Conservation (phyloP, 2,888 invertebrate species). For the Notodonta ziczac region DNA sequence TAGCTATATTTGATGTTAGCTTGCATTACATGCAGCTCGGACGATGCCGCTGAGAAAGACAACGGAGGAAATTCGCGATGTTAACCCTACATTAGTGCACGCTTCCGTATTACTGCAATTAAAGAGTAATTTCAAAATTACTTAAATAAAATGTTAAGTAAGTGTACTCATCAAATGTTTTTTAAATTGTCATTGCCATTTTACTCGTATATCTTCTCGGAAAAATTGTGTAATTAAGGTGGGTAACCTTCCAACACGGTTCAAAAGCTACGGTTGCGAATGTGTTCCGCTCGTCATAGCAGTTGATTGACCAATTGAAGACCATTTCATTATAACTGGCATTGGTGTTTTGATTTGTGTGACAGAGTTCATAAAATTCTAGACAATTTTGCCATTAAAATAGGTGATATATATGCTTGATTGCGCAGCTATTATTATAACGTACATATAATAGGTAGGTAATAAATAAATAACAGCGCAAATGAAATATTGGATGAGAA, state of each 20-base stretch:
- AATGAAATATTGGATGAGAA: too few relatives aligned
- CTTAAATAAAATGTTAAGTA: constrained; percentile 19
- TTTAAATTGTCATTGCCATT: constrained; percentile 14
- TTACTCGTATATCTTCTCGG: constrained; percentile 28
- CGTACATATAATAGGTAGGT: too few relatives aligned
- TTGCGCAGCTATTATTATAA: constrained; percentile 33
- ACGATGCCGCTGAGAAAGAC: constrained; percentile 57
- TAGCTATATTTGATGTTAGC: constrained; percentile 41
- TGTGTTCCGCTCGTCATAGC: constrained; percentile 48
- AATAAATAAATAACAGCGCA: too few relatives aligned
- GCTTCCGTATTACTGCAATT: constrained; percentile 30
- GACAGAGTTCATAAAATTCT: too few relatives aligned
- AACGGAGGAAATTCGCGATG: constrained; percentile 59
- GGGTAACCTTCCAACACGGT: constrained; percentile 23
- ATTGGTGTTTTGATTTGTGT: constrained; percentile 17
- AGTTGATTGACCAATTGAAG: constrained; percentile 62
- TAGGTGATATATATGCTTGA: constrained; percentile 14
- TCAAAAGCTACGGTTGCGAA: constrained; percentile 32
- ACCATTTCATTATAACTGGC: constrained; percentile 49
- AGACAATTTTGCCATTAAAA: too few relatives aligned
- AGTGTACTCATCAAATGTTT: constrained; percentile 13
- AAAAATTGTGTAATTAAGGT: not conserved
- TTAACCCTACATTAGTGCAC: constrained; percentile 37
- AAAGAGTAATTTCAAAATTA: constrained; percentile 17
- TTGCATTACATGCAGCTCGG: constrained; percentile 53